Percentiles rank a stretch among this genome's conserved stretches.
phyloP scores from a whole-genome alignment of 2,113 vertebrate species.

The Datnioides undecimradiatus region DNA sequence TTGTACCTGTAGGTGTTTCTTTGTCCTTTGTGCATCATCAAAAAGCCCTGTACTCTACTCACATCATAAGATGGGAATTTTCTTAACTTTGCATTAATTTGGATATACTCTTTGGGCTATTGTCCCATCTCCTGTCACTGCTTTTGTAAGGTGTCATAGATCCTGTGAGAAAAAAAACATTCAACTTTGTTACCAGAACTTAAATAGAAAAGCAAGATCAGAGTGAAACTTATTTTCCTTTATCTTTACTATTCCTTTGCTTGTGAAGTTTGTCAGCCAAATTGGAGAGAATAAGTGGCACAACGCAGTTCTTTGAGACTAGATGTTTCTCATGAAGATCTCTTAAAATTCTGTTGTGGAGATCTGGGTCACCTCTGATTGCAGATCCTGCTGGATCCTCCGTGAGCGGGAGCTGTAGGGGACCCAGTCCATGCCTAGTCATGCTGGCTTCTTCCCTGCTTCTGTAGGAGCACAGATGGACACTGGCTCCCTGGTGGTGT shows the following conservation, averaged over 20 bases:
- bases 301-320: not conserved
- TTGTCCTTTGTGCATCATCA: not conserved
- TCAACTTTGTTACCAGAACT: conserved; percentile 5
- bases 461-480: conserved; percentile 87
- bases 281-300: not conserved
- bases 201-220: conserved; percentile 3
- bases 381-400: conserved; percentile 81
- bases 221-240: not conserved
- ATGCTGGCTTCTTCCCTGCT: conserved; percentile 84
- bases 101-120: not conserved
- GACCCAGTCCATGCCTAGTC: conserved; percentile 86
- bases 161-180: not conserved
- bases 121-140: not conserved
- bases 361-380: conserved; percentile 88
- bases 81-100: conserved; percentile 3
- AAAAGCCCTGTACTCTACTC: not conserved
- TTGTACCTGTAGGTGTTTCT: not conserved
- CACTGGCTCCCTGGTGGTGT: conserved; percentile 82
- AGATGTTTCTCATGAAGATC: not conserved
- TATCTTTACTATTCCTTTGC: not conserved
- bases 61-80: not conserved
- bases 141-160: conserved; percentile 4
- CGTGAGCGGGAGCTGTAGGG: conserved; percentile 70
- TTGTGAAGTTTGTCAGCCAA: not conserved
- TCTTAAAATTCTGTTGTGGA: conserved; percentile 83